Conservation (phyloP, 2,113 vertebrate species). For the Poecilia latipinna region DNA sequence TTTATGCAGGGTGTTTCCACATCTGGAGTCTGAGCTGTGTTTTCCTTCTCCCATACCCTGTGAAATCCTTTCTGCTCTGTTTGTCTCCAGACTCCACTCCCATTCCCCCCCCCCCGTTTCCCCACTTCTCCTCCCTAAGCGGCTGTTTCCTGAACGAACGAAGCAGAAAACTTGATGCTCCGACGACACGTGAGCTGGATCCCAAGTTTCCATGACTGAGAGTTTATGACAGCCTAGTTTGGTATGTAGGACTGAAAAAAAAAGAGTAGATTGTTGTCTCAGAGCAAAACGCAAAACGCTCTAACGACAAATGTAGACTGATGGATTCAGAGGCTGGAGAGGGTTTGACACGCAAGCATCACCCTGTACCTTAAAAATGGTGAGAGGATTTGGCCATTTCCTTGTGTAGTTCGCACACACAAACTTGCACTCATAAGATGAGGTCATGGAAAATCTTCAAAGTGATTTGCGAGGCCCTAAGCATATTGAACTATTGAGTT, state of each 20-base stretch:
- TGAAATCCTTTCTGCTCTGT: constrained; percentile 47
- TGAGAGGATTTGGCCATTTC: constrained; percentile 36
- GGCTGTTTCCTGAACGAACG: constrained; percentile 65
- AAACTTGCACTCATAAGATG: constrained; percentile 39
- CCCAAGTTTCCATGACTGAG: constrained; percentile 19
- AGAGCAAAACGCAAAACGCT: constrained; percentile 24
- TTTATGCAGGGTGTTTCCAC: constrained; percentile 72
- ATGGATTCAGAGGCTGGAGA: constrained; percentile 3
- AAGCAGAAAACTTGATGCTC: constrained; percentile 50
- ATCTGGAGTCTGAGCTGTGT: constrained; percentile 76
- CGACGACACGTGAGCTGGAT: constrained; percentile 53
- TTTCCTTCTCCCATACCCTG: constrained; percentile 74
- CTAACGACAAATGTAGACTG: constrained; percentile 39
- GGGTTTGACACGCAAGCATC: constrained; percentile 37
- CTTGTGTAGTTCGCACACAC: constrained; percentile 36
- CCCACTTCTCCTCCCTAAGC: constrained; percentile 45
- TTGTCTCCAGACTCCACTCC: constrained; percentile 5
- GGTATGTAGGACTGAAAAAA: constrained; percentile 62
- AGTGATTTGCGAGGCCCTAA: constrained; percentile 58
- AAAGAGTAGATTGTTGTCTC: constrained; percentile 43
- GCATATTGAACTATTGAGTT: constrained; percentile 57
- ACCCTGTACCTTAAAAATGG: constrained; percentile 25
- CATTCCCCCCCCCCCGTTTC: constrained; percentile 11
- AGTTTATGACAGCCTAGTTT: constrained; percentile 31
- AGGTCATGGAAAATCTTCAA: constrained; percentile 74